Evolutionary conservation across 2,797 vertebrate genomes (phyloP).

Genomic region (Rhadinocentrus ornatus): DNA sequence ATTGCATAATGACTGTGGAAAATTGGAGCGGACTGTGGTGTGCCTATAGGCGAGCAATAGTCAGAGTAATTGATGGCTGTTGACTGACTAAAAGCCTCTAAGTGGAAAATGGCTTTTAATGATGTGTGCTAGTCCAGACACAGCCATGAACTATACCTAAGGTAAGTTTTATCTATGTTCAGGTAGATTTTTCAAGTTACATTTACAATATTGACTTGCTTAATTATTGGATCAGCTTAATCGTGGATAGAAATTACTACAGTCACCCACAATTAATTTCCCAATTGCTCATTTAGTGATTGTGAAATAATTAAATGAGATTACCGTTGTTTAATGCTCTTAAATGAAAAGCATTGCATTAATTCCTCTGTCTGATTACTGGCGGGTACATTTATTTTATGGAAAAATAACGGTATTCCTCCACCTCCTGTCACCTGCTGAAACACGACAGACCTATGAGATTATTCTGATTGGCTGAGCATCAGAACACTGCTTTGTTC

Average conservation of each 20-base stretch:
- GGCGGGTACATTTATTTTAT: constrained; percentile 35
- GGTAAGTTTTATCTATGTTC: constrained; percentile 30
- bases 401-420: constrained; percentile 47
- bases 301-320: constrained; percentile 72
- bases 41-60: constrained; percentile 14
- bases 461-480: constrained; percentile 70
- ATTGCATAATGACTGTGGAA: constrained; percentile 60
- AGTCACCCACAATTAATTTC: constrained; percentile 71
- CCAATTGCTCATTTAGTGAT: constrained; percentile 57
- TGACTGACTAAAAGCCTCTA: constrained; percentile 42
- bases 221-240: constrained; percentile 46
- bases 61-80: constrained; percentile 54
- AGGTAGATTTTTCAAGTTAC: constrained; percentile 39
- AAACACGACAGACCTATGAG: constrained; percentile 40
- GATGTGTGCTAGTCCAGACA: constrained; percentile 18
- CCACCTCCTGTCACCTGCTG: constrained; percentile 47
- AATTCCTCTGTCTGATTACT: constrained; percentile 59
- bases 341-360: constrained; percentile 61
- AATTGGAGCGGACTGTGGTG: constrained; percentile 36
- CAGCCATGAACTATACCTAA: background rate
- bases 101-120: constrained; percentile 42
- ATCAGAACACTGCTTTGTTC: constrained; percentile 55
- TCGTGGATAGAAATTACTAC: constrained; percentile 28
- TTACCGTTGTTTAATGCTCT: constrained; percentile 59
- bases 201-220: constrained; percentile 59